Conservation (phyloP, 2,113 vertebrate genomes). For the Australoheros scitulus region DNA sequence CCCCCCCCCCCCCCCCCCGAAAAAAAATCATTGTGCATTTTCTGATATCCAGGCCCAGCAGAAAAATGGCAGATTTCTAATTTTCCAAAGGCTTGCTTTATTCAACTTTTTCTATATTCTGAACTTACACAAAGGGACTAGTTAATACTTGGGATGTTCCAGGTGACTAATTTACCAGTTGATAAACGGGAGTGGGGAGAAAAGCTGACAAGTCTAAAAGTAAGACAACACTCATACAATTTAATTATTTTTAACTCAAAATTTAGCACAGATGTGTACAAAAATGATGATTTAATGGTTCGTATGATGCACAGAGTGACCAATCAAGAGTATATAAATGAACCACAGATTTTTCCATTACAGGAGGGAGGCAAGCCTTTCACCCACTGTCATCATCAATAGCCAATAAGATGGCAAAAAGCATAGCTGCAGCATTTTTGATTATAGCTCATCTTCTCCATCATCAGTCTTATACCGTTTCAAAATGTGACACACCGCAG, state of each 20-base stretch:
- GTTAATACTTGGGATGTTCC: not conserved
- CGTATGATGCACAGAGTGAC: not conserved
- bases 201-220: not conserved
- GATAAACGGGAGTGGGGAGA: not conserved
- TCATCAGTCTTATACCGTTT: not conserved
- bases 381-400: not conserved
- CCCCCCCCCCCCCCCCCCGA: too few relatives aligned
- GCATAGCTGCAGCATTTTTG: constrained; percentile 51
- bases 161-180: not conserved
- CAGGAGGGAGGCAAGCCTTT: not conserved
- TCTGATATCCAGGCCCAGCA: not conserved
- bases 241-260: not conserved
- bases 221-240: not conserved
- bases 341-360: constrained; percentile 32
- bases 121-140: constrained; percentile 12
- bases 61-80: not conserved
- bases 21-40: not conserved
- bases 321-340: constrained; percentile 1
- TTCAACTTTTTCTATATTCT: not conserved
- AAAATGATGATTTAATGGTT: not conserved
- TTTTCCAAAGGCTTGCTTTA: constrained; percentile 14
- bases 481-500: not conserved
- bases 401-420: constrained; percentile 2
- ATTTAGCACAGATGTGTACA: too few relatives aligned
- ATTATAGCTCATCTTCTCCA: constrained; percentile 37